Base-by-base conservation (phyloP, 2,888 invertebrate genomes). In the Pristionchus arcanus region DNA sequence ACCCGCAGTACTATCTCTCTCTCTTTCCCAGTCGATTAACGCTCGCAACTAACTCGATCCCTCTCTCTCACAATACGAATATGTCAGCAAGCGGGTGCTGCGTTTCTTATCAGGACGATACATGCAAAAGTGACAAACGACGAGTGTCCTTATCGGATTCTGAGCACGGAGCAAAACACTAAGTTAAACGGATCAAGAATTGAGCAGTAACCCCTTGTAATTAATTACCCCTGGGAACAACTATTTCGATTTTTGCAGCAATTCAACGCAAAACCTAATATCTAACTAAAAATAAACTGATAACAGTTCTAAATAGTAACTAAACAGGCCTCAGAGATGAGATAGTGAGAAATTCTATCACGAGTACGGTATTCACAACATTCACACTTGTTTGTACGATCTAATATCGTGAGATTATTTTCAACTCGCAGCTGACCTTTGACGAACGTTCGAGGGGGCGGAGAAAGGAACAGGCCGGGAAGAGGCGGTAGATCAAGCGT, bases 311-410 rank as follows among this genome's bases (percentile, higher is more conserved):
- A 42, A 42, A 42, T 9, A 49, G 42, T 49, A 49, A 49, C 42
- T 3, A 9, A 49, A 49, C 42, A 49, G 9, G 0, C 9, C 42
- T 49, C 4, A 49, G 11, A 49, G 42, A 11, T 49, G 11, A 49
- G 42, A 3, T 49, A 49, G 42, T n/a, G 1, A 63, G 63, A n/a
- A n/a, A n/a, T n/a, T n/a, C n/a, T 63, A 63, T 25, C n/a, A 7
- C 63, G 21, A 25, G 5, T 63, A n/a, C 63, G 1, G 63, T 63
- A 63, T 7, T 3, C 31, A 49, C 42, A 49, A 49, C 42, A 49
- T 49, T 31, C 68, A 13, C 21, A 92, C 93, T 96, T 98, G 95
- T 96, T 99, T 99, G 96, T 99, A 99, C 95, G n/a, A n/a, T n/a
- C n/a, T n/a, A n/a, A n/a, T n/a, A n/a, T n/a, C n/a, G n/a, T n/a